A percentile compares a stretch with the other conserved stretches of the same genome.
Conservation (phyloP, 2,113 vertebrate genomes). For the Cryptomyrus ogoouensis region DNA sequence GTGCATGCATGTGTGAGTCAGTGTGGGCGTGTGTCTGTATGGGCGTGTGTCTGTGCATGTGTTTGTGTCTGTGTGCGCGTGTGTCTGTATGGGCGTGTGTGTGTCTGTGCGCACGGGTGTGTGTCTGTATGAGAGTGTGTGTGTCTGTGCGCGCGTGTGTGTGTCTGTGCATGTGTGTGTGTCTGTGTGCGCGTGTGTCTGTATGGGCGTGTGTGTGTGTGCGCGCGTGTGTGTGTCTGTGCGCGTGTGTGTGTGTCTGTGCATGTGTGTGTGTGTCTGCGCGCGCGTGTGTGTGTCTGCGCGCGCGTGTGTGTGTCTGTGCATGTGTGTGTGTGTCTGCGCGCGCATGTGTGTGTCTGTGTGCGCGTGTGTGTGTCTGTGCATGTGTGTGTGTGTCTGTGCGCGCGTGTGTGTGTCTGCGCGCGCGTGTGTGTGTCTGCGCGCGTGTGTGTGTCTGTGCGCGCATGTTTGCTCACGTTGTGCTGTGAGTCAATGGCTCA, state of each 20-base stretch:
- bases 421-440: no score
- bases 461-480: not conserved
- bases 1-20: not conserved
- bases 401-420: no score
- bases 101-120: not conserved
- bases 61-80: no score
- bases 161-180: not conserved
- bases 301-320: no score
- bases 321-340: no score
- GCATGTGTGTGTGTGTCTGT: not conserved
- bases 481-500: constrained; percentile 40
- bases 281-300: no score
- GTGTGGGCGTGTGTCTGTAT: no score
- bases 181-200: not conserved
- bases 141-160: not conserved
- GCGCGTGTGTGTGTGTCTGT: not conserved
- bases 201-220: no score
- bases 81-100: no score
- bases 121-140: not conserved
- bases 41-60: not conserved
- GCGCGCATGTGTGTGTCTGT: no score
- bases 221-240: no score
- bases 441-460: no score
- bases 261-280: not conserved
- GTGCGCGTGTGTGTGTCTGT: not conserved